Conservation (phyloP, 2,113 vertebrate genomes). For the Helogale parvula region DNA sequence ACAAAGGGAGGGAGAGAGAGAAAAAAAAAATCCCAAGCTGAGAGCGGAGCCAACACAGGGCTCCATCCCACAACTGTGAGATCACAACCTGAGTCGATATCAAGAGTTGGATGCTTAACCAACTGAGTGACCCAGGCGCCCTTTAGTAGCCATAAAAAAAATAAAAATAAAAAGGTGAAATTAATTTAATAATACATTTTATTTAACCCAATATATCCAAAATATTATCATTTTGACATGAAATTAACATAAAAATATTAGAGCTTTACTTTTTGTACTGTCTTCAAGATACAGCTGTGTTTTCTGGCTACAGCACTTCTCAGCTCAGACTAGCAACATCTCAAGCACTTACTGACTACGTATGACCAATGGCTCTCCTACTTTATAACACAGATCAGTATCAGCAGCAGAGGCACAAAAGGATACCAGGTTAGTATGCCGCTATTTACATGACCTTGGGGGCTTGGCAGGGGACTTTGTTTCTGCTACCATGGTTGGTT, state of each 20-base stretch:
- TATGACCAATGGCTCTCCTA: background rate
- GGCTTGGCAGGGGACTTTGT: background rate
- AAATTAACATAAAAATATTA: background rate
- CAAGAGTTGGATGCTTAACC: no score
- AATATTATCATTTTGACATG: constrained; percentile 26
- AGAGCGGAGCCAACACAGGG: no score
- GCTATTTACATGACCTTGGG: background rate
- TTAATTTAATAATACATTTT: background rate
- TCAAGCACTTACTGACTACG: background rate
- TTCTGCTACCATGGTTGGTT: background rate
- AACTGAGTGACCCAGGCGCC: no score
- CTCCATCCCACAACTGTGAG: no score
- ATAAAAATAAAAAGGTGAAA: background rate
- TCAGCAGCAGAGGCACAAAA: background rate
- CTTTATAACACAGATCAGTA: background rate
- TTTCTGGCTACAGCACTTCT: background rate
- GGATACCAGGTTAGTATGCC: background rate
- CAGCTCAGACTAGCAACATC: background rate
- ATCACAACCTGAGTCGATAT: no score
- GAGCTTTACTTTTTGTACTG: background rate
- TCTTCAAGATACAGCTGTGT: background rate
- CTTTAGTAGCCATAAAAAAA: constrained; percentile 6
- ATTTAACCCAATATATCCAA: background rate
- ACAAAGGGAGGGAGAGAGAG: no score
- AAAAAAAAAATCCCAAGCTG: no score